A percentile compares a stretch with the other conserved stretches of the same genome.
These are phyloP conservation scores for Tetropium fuscum DNA, from an alignment of 2,888 invertebrate species.

Conservation along the genomic window DNA sequence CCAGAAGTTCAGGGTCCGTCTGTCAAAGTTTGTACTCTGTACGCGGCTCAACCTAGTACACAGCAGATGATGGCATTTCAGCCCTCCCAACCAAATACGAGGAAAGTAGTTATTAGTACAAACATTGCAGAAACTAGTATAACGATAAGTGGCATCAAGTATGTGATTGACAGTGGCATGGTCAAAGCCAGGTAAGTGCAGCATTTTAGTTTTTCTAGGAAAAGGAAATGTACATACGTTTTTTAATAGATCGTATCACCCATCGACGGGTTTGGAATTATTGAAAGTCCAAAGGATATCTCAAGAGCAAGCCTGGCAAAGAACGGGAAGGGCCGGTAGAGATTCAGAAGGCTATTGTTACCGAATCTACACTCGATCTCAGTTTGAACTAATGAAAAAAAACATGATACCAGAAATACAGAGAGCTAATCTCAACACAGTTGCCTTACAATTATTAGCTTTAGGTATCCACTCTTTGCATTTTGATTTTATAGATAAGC, in stretches of 20 bases:
- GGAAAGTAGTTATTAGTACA: constrained; percentile 95
- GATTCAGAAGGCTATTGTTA: constrained; percentile 89
- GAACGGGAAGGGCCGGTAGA: constrained; percentile 92
- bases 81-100: constrained; percentile 75
- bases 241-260: constrained; percentile 82
- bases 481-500: constrained; percentile 93
- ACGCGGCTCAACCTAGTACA: constrained; percentile 88
- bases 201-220: too few species aligned
- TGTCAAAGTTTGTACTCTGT: constrained; percentile 86
- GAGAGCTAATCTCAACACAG: constrained; percentile 81
- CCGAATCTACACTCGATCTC: constrained; percentile 83
- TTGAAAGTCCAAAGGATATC: constrained; percentile 86
- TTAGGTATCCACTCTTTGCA: constrained; percentile 75
- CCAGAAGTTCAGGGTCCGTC: constrained; percentile 73
- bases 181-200: constrained; percentile 86
- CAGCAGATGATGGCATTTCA: constrained; percentile 92
- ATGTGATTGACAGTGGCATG: constrained; percentile 92
- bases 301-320: constrained; percentile 93
- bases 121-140: constrained; percentile 99
- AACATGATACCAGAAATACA: constrained; percentile 91
- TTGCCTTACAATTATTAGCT: constrained; percentile 68
- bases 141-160: constrained; percentile 92
- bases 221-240: too few species aligned
- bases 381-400: constrained; percentile 78
- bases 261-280: constrained; percentile 85